Conservation (phyloP, 2,113 vertebrate genomes). For the Peromyscus leucopus region DNA sequence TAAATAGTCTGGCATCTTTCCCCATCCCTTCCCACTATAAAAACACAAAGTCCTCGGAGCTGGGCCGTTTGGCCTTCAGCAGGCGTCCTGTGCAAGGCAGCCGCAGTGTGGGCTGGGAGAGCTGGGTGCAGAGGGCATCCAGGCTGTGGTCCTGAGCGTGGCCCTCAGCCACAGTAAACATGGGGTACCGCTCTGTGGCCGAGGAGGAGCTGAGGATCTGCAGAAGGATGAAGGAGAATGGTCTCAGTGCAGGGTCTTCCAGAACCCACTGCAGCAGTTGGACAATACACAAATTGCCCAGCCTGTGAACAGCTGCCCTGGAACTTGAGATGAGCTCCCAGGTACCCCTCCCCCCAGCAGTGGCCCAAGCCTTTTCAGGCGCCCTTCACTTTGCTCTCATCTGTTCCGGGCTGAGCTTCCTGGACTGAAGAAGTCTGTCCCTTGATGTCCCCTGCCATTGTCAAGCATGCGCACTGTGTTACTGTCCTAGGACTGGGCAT, state of each 20-base stretch:
- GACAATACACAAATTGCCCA: rapidly evolving
- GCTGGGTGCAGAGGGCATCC: constrained; percentile 86
- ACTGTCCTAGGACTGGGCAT: background rate
- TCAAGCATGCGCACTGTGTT: background rate
- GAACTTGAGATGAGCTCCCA: background rate
- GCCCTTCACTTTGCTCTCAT: background rate
- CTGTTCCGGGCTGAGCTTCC: background rate
- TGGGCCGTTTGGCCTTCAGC: constrained; percentile 85
- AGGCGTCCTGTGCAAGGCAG: constrained; percentile 84
- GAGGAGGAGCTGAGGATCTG: constrained; percentile 90
- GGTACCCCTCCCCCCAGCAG: background rate
- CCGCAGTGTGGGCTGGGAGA: constrained; percentile 80
- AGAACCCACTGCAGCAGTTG: too few relatives aligned
- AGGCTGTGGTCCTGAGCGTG: constrained; percentile 91
- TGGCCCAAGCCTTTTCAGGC: background rate
- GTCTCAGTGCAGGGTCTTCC: background rate
- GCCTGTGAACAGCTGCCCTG: background rate
- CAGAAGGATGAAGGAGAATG: background rate
- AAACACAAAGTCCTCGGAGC: constrained; percentile 94
- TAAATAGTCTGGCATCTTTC: constrained; percentile 64
- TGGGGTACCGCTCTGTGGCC: constrained; percentile 92
- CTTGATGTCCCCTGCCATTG: background rate
- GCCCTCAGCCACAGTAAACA: constrained; percentile 94
- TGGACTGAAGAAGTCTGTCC: background rate
- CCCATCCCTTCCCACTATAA: constrained; percentile 83